Conservation (phyloP, 1,140 invertebrate species). For the Drosophila repletoides region DNA sequence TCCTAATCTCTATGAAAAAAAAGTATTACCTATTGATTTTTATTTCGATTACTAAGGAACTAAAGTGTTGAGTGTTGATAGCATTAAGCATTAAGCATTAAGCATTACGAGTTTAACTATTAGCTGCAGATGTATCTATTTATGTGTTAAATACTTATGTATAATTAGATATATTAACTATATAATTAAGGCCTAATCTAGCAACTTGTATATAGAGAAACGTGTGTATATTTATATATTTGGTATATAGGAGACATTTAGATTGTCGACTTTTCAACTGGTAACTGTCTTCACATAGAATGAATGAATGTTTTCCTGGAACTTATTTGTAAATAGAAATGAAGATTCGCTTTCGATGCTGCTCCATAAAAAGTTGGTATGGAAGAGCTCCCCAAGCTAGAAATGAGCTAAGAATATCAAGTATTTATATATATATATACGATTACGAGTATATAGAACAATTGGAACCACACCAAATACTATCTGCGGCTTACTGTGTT, state of each 20-base stretch:
- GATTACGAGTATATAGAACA: conserved; percentile 43
- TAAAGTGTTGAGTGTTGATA: conserved; percentile 36
- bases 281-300: conserved; percentile 23
- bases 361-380: conserved; percentile 25
- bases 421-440: not conserved
- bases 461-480: conserved; percentile 43
- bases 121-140: conserved; percentile 32
- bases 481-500: conserved; percentile 21
- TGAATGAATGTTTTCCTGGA: conserved; percentile 40
- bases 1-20: conserved; percentile 51
- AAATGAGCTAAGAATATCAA: conserved; percentile 18
- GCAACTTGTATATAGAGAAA: conserved; percentile 29
- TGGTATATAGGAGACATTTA: not conserved
- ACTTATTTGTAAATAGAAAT: conserved; percentile 46
- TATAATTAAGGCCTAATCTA: conserved; percentile 16
- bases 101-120: conserved; percentile 34
- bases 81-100: too few relatives aligned
- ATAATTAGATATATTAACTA: conserved; percentile 50
- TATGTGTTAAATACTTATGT: conserved; percentile 27
- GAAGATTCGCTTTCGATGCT: not conserved
- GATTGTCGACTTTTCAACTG: conserved; percentile 11
- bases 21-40: conserved; percentile 77
- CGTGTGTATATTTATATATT: conserved; percentile 4
- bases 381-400: conserved; percentile 39
- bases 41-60: conserved; percentile 35